A percentile compares a stretch with the other conserved stretches of the same genome.
phyloP scores from a whole-genome alignment of 2,113 vertebrate genomes.

The Pantherophis guttatus region DNA sequence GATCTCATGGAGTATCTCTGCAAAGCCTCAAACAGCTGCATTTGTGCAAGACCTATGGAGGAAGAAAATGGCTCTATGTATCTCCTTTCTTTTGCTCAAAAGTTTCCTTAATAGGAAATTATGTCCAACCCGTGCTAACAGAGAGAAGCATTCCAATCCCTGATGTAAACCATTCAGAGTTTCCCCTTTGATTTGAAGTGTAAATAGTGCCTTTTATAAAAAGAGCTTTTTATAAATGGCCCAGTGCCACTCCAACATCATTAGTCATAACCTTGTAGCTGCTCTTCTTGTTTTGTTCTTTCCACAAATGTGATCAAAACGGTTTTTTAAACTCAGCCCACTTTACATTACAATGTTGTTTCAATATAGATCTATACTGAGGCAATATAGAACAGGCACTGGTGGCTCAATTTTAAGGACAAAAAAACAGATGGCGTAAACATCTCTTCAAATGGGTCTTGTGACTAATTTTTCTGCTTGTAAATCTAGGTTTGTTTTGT shows the following conservation, averaged over 20 bases:
- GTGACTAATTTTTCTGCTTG: background rate
- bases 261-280: background rate
- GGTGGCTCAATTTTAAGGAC: background rate
- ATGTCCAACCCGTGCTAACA: constrained; percentile 11
- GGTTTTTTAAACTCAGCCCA: background rate
- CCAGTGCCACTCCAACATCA: constrained; percentile 32
- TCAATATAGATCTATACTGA: background rate
- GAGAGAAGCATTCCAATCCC: constrained; percentile 58
- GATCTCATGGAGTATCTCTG: background rate
- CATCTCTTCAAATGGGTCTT: background rate
- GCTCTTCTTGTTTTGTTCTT: background rate
- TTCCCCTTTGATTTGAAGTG: constrained; percentile 54
- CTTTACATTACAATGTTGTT: background rate
- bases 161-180: constrained; percentile 55
- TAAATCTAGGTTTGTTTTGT: background rate
- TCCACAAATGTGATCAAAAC: background rate
- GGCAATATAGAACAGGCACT: background rate
- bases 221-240: constrained; percentile 53
- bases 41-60: background rate
- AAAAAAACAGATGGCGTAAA: background rate
- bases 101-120: constrained; percentile 71
- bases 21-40: background rate
- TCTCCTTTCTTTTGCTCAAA: constrained; percentile 56
- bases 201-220: constrained; percentile 64
- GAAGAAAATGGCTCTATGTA: constrained; percentile 22